Percentiles rank a stretch among this genome's conserved stretches.
Evolutionary conservation across 1,140 invertebrate genomes (phyloP).

Genomic region (Magallana angulata): DNA sequence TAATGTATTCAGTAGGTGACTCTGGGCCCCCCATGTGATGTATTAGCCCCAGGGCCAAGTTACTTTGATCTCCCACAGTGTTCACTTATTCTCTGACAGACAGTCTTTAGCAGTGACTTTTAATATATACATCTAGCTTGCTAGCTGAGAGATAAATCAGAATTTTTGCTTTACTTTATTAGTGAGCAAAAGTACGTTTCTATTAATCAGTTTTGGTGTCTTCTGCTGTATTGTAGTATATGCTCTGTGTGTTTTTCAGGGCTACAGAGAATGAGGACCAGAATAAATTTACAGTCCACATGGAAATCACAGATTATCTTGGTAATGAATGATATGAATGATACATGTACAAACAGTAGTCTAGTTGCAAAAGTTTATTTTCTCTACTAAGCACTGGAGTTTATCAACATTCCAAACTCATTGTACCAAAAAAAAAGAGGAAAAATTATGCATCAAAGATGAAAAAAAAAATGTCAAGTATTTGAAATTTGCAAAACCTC

Average conservation of each 20-base stretch:
- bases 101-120: neutral
- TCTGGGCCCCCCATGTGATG: neutral
- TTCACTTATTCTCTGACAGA: neutral
- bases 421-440: too few species aligned
- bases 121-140: neutral
- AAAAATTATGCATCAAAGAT: too few species aligned
- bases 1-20: neutral
- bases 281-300: slow-evolving; percentile 81
- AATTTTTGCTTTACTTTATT: neutral
- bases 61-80: neutral
- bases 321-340: slow-evolving; percentile 47
- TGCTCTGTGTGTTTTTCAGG: slow-evolving; percentile 58
- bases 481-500: too few species aligned
- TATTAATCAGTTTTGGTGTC: neutral
- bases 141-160: neutral
- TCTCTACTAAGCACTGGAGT: too few species aligned
- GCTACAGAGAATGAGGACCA: slow-evolving; percentile 64
- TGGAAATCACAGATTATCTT: slow-evolving; percentile 74
- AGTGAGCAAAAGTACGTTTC: too few species aligned
- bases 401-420: too few species aligned
- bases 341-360: too few species aligned
- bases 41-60: neutral
- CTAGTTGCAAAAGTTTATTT: too few species aligned
- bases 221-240: too few species aligned
- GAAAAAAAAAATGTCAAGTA: too few species aligned